These are phyloP conservation scores for Delichon dasypus DNA, from an alignment of 2,797 vertebrate genomes.

Conservation along the genomic window DNA sequence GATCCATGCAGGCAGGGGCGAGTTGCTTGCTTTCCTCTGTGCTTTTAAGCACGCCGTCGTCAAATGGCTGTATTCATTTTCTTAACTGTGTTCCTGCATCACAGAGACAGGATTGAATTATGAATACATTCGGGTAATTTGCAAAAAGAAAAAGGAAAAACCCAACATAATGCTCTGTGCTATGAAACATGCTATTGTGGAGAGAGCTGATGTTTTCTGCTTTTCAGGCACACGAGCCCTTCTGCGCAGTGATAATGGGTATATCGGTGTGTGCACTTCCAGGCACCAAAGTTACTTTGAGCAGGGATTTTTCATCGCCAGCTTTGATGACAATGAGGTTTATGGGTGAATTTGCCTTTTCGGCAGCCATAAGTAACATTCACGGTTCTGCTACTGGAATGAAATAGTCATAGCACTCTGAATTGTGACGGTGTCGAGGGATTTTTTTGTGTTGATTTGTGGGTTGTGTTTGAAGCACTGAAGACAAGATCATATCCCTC, in stretches of 20 bases:
- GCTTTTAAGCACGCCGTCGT: not conserved
- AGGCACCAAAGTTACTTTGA: slow-evolving; percentile 27
- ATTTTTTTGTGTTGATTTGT: slow-evolving; percentile 40
- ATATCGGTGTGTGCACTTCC: not conserved
- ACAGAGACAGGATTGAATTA: slow-evolving; percentile 37
- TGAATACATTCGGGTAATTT: slow-evolving; percentile 8
- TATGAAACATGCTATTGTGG: not conserved
- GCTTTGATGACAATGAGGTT: slow-evolving; percentile 22
- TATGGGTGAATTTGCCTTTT: slow-evolving; percentile 28
- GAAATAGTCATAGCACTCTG: slow-evolving; percentile 24
- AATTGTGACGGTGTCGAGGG: slow-evolving; percentile 2
- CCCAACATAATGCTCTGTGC: not conserved
- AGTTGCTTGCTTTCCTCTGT: not conserved
- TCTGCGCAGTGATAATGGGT: not conserved
- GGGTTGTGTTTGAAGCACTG: slow-evolving; percentile 27
- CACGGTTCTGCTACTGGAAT: slow-evolving; percentile 37
- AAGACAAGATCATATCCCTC: slow-evolving; percentile 63
- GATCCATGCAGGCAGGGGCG: not conserved
- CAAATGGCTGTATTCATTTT: slow-evolving; percentile 24
- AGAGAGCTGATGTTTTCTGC: not conserved
- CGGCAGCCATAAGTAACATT: slow-evolving; percentile 38
- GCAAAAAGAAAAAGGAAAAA: not conserved
- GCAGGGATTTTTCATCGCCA: not conserved
- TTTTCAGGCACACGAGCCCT: slow-evolving; percentile 12
- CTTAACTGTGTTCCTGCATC: not conserved